These are phyloP conservation scores for Lepilemur septentrionalis DNA, from an alignment of 2,797 vertebrate species.

Conservation along the genomic window DNA sequence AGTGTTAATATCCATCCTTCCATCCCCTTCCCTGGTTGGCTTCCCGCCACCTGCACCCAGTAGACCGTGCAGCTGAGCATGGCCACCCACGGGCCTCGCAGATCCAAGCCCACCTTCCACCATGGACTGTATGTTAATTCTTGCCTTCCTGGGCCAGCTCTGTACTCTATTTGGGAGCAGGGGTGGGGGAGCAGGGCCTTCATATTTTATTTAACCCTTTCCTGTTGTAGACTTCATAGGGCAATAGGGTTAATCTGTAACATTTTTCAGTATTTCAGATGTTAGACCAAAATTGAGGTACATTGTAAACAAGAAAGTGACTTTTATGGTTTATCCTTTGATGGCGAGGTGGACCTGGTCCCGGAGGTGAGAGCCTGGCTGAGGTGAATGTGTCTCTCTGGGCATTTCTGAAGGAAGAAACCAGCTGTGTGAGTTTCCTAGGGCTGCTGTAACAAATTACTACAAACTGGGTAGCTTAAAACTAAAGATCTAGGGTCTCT, in stretches of 20 bases:
- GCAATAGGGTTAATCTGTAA: not conserved
- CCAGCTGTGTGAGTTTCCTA: not conserved
- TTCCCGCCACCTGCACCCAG: not conserved
- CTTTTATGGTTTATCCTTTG: not conserved
- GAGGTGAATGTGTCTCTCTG: not conserved
- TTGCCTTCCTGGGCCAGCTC: not conserved
- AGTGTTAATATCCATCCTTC: rapidly evolving
- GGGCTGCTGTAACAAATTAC: not conserved
- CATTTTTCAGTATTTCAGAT: not conserved
- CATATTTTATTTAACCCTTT: not conserved
- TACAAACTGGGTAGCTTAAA: not conserved
- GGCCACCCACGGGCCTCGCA: too few relatives aligned
- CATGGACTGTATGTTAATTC: rapidly evolving
- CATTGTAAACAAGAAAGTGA: not conserved
- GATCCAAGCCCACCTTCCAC: not conserved
- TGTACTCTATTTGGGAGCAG: too few relatives aligned
- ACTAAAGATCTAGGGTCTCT: not conserved
- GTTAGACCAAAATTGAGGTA: not conserved
- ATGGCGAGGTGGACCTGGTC: not conserved
- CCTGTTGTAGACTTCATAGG: not conserved
- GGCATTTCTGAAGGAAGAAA: not conserved
- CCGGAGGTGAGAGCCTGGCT: not conserved
- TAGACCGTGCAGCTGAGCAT: too few relatives aligned
- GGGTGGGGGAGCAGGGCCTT: not conserved
- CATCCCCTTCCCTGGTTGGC: too few relatives aligned